Base-by-base conservation (phyloP, 2,113 vertebrate species). In the Connochaetes taurinus region DNA sequence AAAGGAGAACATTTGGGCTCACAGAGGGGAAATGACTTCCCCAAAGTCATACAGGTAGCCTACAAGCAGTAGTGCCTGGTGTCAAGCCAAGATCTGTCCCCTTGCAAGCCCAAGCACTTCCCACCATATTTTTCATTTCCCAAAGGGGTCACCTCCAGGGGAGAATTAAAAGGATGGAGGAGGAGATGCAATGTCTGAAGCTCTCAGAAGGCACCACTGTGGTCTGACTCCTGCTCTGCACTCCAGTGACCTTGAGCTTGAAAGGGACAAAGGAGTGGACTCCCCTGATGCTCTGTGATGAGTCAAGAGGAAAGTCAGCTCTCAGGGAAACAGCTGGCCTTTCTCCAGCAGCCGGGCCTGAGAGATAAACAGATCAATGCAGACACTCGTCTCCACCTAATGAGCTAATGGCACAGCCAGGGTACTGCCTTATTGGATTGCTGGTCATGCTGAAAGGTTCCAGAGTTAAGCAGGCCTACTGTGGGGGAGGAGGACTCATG, bases 351-450 rank as follows among this genome's bases (percentile, higher is more conserved):
- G 96, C 96, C 31, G 0, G 91, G 78, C 78, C 60, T 76, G 89
- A 53, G 96, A 98, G 96, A 97, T 95, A 98, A 98, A 97, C 97
- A 98, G 97, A 98, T 98, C 98, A 98, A 98, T 98, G 97, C 40
- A 15, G 95, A 97, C 95, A 95, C 93, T 98, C 17, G 87, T 93
- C 95, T 96, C 97, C 50, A 93, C 78, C 96, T 98, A 98, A 98
- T 97, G 98, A 98, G 97, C 97, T 98, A 98, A 98, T 97, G 97
- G 97, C 43, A 0, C 96, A 97, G 97, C 71, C 89, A 29, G 96
- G 76, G 87, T 62, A 92, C 91, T 93, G 94, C 80, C 96, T 97
- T 97, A 97, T 97, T 98, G 98, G 97, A 98, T 98, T 97, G 97
- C 96, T 87, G 83, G 93, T 97, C 95, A 52, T 97, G 98, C 98